Evolutionary conservation across 2,888 invertebrate species (phyloP), one percentile per base, ranked within the genome.

Genomic region (Xestia ashworthii): DNA sequence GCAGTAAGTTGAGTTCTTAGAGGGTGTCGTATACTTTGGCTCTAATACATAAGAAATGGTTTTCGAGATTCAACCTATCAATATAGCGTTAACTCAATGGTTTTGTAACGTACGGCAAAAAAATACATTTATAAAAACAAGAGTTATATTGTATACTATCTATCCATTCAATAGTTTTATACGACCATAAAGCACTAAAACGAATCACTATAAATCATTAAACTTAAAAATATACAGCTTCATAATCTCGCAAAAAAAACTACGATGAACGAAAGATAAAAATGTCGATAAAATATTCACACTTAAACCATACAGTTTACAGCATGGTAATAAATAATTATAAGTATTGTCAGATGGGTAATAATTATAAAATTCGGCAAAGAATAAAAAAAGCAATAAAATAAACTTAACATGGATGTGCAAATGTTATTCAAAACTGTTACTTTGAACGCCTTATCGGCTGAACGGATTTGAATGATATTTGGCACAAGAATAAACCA

Each of bases 181-280:
- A 73, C n/a, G 14, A 74, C 62, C 69, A 69, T 74, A 72, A 76
- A 81, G 66, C 38, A 74, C 65, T 84, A 69, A 83, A 81, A 84
- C 55, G 71, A 81, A 84, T 84, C 46, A 66, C 48, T 25, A 77
- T 83, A 71, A 77, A 77, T 81, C 58, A 74, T 66, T 66, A 66
- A 65, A 58, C 22, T 53, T 0, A 65, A 58, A 67, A 78, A 50
- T 48, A 66, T 25, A 71, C 60, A 67, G n/a, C 19, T 50, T 67
- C 66, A 74, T 74, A 74, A 74, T 41, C 38, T 71, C 46, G 79
- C 74, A 82, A 75, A 84, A n/a, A 75, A 80, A 58, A 83, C 44
- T 19, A 50, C 14, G 22, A 74, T 74, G 44, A 68, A 71, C 32
- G 50, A 53, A 46, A 64, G 62, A 74, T 74, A 60, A 68, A 78